phyloP scores from a whole-genome alignment of 2,888 invertebrate genomes.

The Patella ulyssiponensis region DNA sequence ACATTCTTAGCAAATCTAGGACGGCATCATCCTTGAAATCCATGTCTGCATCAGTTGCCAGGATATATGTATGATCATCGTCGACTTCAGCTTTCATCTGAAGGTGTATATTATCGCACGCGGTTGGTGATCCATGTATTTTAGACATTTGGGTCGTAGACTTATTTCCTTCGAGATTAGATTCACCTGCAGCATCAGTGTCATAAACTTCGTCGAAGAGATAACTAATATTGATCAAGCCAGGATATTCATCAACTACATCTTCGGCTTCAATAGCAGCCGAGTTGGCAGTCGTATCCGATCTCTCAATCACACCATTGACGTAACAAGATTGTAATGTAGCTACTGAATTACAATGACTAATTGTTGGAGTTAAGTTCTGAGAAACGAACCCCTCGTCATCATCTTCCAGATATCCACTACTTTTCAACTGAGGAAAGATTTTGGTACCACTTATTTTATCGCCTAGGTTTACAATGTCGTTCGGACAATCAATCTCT shows the following conservation, averaged over 20 bases:
- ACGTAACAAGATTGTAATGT: slow-evolving; percentile 20
- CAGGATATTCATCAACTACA: background rate
- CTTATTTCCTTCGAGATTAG: too few species aligned
- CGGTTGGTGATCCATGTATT: too few species aligned
- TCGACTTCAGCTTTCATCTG: slow-evolving; percentile 23
- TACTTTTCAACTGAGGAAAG: slow-evolving; percentile 13
- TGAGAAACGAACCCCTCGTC: slow-evolving; percentile 34
- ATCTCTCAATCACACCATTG: background rate
- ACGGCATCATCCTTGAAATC: slow-evolving; percentile 52
- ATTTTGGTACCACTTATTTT: too few species aligned
- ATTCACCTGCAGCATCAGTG: background rate
- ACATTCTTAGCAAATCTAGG: slow-evolving; percentile 44
- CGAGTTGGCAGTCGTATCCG: slow-evolving; percentile 23
- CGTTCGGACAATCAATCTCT: background rate
- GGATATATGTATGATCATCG: slow-evolving; percentile 54
- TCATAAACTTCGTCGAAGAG: slow-evolving; percentile 20
- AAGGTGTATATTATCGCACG: background rate
- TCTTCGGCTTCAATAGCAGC: slow-evolving; percentile 21
- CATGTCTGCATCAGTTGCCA: slow-evolving; percentile 60
- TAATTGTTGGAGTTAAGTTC: slow-evolving; percentile 30
- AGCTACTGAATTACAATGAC: slow-evolving; percentile 32
- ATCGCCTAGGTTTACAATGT: background rate
- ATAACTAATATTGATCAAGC: slow-evolving; percentile 22
- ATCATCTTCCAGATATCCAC: background rate
- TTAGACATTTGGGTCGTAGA: too few species aligned